Conservation (phyloP, 92 coral and sea anemone genomes). For the Epizoanthus rinbou region DNA sequence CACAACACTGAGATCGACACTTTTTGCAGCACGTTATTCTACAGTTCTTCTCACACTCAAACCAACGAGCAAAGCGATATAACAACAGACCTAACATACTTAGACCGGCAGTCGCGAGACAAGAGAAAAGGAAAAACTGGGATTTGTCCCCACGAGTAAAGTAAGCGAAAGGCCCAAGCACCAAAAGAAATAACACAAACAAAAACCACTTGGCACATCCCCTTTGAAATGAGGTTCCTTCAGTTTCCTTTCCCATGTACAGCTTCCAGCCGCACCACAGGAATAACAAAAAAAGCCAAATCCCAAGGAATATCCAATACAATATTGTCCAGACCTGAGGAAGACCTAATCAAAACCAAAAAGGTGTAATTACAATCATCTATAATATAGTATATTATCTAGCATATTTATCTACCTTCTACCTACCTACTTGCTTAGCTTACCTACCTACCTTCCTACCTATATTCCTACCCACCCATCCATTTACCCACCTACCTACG, state of each 20-base stretch:
- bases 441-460: no score
- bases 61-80: constrained; percentile 38
- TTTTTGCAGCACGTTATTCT: no score
- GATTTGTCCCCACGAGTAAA: constrained; percentile 74
- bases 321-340: constrained; percentile 57
- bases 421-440: no score
- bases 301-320: constrained; percentile 64
- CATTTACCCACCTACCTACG: no score
- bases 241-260: constrained; percentile 37
- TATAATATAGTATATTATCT: no score
- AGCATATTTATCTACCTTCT: no score
- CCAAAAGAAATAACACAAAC: constrained; percentile 65
- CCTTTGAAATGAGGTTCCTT: constrained; percentile 30
- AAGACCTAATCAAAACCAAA: constrained; percentile 47
- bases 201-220: constrained; percentile 62
- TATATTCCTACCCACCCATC: no score
- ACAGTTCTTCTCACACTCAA: constrained; percentile 13
- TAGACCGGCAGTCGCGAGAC: constrained; percentile 71
- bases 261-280: constrained; percentile 72
- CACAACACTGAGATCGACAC: no score
- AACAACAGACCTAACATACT: constrained; percentile 64
- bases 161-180: constrained; percentile 61
- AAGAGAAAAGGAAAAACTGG: constrained; percentile 83
- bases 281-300: constrained; percentile 75
- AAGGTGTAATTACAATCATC: not conserved